Evolutionary conservation across 2,113 vertebrate genomes (phyloP).

Genomic region (Vireo altiloquus): DNA sequence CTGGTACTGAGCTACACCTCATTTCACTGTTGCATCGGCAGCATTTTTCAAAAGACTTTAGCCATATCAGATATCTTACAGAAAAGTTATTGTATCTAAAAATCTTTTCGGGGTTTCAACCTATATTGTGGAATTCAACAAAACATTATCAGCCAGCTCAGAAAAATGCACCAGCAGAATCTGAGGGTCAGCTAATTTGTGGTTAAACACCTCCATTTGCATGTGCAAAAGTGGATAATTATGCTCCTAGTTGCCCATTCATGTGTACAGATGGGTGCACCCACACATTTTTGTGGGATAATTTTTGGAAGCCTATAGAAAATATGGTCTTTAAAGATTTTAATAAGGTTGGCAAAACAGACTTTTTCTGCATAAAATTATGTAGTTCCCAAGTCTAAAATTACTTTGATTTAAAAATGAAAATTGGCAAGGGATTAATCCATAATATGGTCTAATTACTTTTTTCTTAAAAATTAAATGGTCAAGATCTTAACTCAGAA

Average conservation of each 20-base stretch:
- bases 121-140: neutral
- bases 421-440: constrained; percentile 67
- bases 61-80: neutral
- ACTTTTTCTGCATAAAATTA: constrained; percentile 57
- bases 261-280: constrained; percentile 60
- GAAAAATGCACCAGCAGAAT: neutral
- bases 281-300: constrained; percentile 58
- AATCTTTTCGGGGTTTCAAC: neutral
- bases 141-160: neutral
- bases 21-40: neutral
- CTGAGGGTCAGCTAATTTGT: constrained; percentile 30
- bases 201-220: constrained; percentile 41
- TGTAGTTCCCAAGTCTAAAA: constrained; percentile 59
- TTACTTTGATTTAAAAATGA: constrained; percentile 65
- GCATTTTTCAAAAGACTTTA: neutral
- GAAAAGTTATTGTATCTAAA: neutral
- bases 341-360: constrained; percentile 66
- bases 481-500: constrained; percentile 62
- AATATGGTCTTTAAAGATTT: constrained; percentile 59
- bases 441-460: constrained; percentile 60
- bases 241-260: constrained; percentile 36
- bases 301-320: constrained; percentile 65
- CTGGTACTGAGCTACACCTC: neutral
- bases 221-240: constrained; percentile 46
- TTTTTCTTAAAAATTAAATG: constrained; percentile 61